A percentile compares a stretch with the other conserved stretches of the same genome.
Evolutionary conservation across 2,113 vertebrate species (phyloP).

Genomic region (Oncorhynchus clarkii): DNA sequence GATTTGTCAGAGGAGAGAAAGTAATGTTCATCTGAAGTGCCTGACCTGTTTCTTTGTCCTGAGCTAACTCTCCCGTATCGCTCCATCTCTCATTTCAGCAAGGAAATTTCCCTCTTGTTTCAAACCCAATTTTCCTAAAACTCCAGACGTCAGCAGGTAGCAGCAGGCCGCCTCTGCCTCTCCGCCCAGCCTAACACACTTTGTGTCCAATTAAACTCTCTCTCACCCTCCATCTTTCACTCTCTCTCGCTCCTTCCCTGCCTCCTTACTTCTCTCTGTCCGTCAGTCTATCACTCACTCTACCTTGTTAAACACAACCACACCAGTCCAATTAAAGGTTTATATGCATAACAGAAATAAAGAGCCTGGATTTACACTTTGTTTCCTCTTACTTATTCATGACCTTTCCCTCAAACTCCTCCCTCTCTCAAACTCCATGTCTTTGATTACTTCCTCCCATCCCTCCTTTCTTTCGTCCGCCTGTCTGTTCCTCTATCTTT

Average conservation of each 20-base stretch:
- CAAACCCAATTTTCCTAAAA: slow-evolving; percentile 65
- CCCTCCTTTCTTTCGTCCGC: neutral
- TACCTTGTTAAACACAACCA: neutral
- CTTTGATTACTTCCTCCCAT: neutral
- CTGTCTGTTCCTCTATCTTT: slow-evolving; percentile 16
- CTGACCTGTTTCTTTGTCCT: slow-evolving; percentile 56
- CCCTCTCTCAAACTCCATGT: neutral
- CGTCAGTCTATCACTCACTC: neutral
- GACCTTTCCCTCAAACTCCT: neutral
- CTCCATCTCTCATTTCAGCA: slow-evolving; percentile 60
- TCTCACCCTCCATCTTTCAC: slow-evolving; percentile 39
- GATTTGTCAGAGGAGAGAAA: slow-evolving; percentile 39
- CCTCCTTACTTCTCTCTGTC: slow-evolving; percentile 41
- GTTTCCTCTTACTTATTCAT: neutral
- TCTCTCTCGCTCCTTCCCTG: slow-evolving; percentile 27
- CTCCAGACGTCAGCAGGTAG: slow-evolving; percentile 63
- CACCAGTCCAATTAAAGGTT: neutral
- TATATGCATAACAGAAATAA: neutral
- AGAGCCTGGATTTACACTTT: neutral
- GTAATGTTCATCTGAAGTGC: slow-evolving; percentile 58
- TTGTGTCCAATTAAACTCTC: slow-evolving; percentile 66
- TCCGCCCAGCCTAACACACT: slow-evolving; percentile 44
- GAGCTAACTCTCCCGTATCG: slow-evolving; percentile 42
- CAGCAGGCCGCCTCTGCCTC: slow-evolving; percentile 55
- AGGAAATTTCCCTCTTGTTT: slow-evolving; percentile 67